Evolutionary conservation across 2,888 invertebrate genomes (phyloP).

Genomic region (Caenorhabditis sulstoni): DNA sequence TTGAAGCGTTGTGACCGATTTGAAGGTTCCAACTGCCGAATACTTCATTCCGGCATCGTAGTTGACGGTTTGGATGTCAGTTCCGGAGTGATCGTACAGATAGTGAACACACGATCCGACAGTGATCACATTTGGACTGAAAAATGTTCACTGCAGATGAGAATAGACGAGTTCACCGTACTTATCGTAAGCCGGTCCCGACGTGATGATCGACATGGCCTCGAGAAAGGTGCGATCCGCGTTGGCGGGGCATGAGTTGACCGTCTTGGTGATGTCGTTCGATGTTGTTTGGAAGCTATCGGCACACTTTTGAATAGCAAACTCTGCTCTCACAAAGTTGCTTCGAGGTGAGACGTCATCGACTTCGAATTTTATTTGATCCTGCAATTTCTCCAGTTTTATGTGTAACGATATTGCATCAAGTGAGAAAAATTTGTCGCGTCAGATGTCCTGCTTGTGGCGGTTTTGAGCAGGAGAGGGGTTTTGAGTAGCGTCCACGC

Average conservation of each 20-base stretch:
- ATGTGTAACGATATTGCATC: constrained; percentile 7
- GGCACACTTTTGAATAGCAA: background rate
- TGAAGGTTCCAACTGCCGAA: constrained; percentile 13
- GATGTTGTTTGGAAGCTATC: constrained; percentile 18
- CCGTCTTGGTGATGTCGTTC: constrained; percentile 5
- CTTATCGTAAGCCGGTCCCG: constrained; percentile 20
- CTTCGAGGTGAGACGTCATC: constrained; percentile 1
- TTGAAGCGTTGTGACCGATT: constrained; percentile 13
- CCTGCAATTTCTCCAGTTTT: background rate
- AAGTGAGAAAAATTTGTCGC: no score
- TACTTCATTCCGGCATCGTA: constrained; percentile 2
- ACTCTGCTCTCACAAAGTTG: constrained; percentile 20
- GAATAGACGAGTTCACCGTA: background rate
- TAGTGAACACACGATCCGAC: constrained; percentile 26
- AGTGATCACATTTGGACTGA: constrained; percentile 23
- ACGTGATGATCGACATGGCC: constrained; percentile 11
- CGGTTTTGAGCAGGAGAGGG: no score
- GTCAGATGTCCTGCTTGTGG: no score
- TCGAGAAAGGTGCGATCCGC: constrained; percentile 24
- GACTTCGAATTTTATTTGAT: background rate
- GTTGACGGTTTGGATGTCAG: background rate
- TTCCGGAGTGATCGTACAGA: background rate
- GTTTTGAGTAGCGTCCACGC: no score
- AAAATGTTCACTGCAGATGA: background rate
- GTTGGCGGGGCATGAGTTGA: background rate